Evolutionary conservation across 2,797 vertebrate species (phyloP).

Genomic region (Astyanax mexicanus): DNA sequence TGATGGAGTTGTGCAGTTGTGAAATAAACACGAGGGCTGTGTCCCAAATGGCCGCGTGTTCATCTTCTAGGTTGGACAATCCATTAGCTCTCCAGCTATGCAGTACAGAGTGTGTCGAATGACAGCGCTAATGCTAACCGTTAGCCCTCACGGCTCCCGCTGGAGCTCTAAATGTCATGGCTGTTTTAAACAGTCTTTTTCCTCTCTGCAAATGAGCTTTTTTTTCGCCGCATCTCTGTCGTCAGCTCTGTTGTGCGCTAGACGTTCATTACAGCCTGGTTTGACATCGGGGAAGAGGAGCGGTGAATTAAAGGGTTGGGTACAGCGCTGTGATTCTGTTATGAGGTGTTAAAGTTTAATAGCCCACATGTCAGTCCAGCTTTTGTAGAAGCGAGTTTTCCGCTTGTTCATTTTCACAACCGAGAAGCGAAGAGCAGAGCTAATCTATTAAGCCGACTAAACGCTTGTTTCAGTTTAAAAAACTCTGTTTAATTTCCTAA

Average conservation of each 20-base stretch:
- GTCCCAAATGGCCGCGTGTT: background rate
- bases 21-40: background rate
- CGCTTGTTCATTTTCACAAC: background rate
- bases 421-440: background rate
- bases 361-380: background rate
- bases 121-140: background rate
- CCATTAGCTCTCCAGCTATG: background rate
- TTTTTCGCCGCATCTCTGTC: background rate
- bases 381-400: background rate
- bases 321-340: background rate
- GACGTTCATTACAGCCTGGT: constrained; percentile 1
- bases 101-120: background rate
- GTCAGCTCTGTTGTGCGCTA: background rate
- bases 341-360: constrained; percentile 2
- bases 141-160: background rate
- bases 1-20: background rate
- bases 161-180: constrained; percentile 23
- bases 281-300: background rate
- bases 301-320: background rate
- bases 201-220: background rate
- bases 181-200: constrained; percentile 8
- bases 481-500: too few species aligned
- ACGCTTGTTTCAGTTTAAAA: too few species aligned
- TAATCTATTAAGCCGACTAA: too few species aligned
- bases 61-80: constrained; percentile 17